Percentiles rank a stretch among this genome's conserved stretches.
Conservation (phyloP, 2,888 invertebrate genomes). For the Crioceris asparagi region DNA sequence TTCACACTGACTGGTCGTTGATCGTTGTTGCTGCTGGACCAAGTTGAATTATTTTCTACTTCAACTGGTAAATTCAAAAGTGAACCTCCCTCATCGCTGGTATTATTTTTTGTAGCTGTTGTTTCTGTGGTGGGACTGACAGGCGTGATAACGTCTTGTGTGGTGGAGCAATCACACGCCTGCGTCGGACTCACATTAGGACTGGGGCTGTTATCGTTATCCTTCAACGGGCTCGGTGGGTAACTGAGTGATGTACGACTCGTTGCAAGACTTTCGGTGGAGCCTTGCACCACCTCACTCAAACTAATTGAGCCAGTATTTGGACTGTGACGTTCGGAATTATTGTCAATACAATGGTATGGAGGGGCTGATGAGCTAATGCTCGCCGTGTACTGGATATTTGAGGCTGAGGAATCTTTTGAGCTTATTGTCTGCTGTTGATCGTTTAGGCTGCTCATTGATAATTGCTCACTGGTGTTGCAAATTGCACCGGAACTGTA, state of each 20-base stretch:
- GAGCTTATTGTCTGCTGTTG: constrained; percentile 25
- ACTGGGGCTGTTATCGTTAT: constrained; percentile 30
- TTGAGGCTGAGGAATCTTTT: constrained; percentile 27
- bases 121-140: constrained; percentile 22
- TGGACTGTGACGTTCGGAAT: constrained; percentile 26
- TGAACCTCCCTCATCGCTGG: constrained; percentile 1
- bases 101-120: constrained; percentile 18
- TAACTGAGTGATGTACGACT: constrained; percentile 36
- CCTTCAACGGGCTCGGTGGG: constrained; percentile 29
- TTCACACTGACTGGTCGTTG: constrained; percentile 24
- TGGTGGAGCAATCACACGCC: constrained; percentile 19
- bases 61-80: constrained; percentile 8
- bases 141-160: constrained; percentile 18
- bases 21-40: constrained; percentile 11
- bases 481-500: constrained; percentile 29
- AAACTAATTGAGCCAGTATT: constrained; percentile 31
- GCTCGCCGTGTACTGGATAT: constrained; percentile 29
- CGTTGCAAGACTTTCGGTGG: constrained; percentile 37
- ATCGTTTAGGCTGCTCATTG: constrained; percentile 20
- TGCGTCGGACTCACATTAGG: constrained; percentile 33
- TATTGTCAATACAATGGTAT: constrained; percentile 29
- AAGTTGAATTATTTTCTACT: constrained; percentile 17
- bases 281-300: constrained; percentile 31
- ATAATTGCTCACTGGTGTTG: constrained; percentile 27
- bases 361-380: constrained; percentile 22